phyloP scores from a whole-genome alignment of 2,888 invertebrate genomes.

The Eudasyphora cyanicolor region DNA sequence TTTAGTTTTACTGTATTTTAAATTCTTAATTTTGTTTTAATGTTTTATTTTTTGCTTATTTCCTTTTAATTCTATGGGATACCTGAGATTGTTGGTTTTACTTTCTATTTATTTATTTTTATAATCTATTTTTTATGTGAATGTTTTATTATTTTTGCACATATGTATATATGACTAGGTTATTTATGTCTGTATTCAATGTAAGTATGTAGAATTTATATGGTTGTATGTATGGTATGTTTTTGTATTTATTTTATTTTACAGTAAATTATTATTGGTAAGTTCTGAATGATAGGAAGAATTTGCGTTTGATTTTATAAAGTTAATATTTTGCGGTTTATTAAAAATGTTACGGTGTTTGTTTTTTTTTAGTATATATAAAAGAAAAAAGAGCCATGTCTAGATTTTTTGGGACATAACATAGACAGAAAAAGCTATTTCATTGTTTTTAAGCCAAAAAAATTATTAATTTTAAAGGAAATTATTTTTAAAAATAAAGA shows the following conservation, averaged over 20 bases:
- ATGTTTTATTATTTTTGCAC: constrained; percentile 39
- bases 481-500: too few relatives aligned
- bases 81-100: constrained; percentile 64
- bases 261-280: constrained; percentile 1
- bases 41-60: constrained; percentile 37
- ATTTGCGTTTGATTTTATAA: not conserved
- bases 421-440: not conserved
- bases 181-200: not conserved
- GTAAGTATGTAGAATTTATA: not conserved
- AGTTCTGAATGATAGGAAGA: not conserved
- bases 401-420: not conserved
- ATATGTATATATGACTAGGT: constrained; percentile 65
- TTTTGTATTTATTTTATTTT: constrained; percentile 5
- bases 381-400: not conserved
- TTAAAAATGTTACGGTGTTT: constrained; percentile 37
- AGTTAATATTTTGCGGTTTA: not conserved
- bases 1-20: not conserved
- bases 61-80: constrained; percentile 63
- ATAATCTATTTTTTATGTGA: not conserved
- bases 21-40: constrained; percentile 24
- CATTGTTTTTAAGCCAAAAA: too few relatives aligned
- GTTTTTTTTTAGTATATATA: constrained; percentile 53
- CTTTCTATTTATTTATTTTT: constrained; percentile 1
- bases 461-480: too few relatives aligned
- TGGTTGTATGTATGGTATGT: not conserved